Base-by-base conservation (phyloP, 2,888 invertebrate genomes). In the Protophormia terraenovae region DNA sequence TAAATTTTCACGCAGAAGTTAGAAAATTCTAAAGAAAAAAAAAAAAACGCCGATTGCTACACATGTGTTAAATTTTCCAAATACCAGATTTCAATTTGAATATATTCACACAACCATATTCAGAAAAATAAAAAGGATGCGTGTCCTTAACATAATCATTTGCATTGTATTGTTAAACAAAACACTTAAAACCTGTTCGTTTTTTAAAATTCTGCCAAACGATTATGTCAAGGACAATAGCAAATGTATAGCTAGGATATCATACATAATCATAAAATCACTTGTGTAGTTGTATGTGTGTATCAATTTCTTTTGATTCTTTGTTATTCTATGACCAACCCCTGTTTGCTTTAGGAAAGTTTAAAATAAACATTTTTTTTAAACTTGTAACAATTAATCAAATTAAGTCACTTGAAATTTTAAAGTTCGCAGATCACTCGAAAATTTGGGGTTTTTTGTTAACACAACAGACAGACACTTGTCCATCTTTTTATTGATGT, bases 321-420 rank as follows among this genome's bases (percentile, higher is more conserved):
- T n/a, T n/a, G n/a, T n/a, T n/a, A n/a, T n/a, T n/a, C 16, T 0
- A 4, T 55, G 24, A 35, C 8, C 64, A 35, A 73, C 73, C 80
- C 80, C 66, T 73, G 66, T 35, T 41, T 7, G 16, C 19, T 55
- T 10, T 66, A 55, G 19, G 58, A 72, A 50, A 50, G 5, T 69
- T 64, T 27, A 41, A 27, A 60, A 69, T 53, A 29, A 32, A 55
- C 16, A n/a, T n/a, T 38, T 75, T 71, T 77, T 38, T 19, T 69
- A 73, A 81, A 62, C 72, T 47, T 73, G 60, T 55, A 64, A 82
- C 85, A 82, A 85, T 85, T 85, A 85, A 85, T 85, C 85, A 85
- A 85, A 85, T 85, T 85, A 85, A 85, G 73, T 62, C 85, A 85
- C 85, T 82, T 73, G 85, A 82, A 82, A 82, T 75, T 85, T 85